Base-by-base conservation (phyloP, 2,888 invertebrate species). In the Synanthedon formicaeformis region DNA sequence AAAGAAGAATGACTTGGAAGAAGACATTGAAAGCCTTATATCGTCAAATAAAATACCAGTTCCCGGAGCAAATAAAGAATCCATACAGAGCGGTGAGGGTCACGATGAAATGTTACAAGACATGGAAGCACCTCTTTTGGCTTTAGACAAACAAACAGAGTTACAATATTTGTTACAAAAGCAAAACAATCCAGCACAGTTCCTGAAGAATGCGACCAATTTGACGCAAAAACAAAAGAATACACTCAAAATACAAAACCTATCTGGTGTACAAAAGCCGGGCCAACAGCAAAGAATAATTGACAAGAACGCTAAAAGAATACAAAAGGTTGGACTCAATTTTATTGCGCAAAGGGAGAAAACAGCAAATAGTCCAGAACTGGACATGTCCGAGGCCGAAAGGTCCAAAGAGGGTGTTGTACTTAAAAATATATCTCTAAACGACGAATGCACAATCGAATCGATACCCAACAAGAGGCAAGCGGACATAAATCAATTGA, bases 361-460 rank as follows among this genome's bases (percentile, higher is more conserved):
- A 54, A 40, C 59, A 1, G 57, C 60, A 0, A 74, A 61, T 23
- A 64, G 63, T 34, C 71, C 74, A 4, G 73, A 75, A 1, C 56
- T 67, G 5, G 75, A 77, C 48, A 61, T 65, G 12, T 67, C 65
- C 14, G 84, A 84, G 10, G 48, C 59, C 0, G 81, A 86, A 0
- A 73, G 66, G 56, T 40, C 64, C 0, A 75, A 64, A 40, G 85
- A 83, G 14, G 64, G 69, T 0, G 58, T 70, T 1, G 56, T 79
- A 1, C 58, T 81, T 8, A 80, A 80, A 56, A 88, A 88, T 52
- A 80, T 90, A 11, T 76, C 87, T 0, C 76, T 90, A 53, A 90
- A 89, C 49, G 90, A 90, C 23, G 90, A 90, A 58, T 90, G 90
- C 54, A 90, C 90, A 0, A 83, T 91, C 56, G 90, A 90, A 58